Conservation (phyloP, 2,888 invertebrate genomes). For the Penaeus monodon region DNA sequence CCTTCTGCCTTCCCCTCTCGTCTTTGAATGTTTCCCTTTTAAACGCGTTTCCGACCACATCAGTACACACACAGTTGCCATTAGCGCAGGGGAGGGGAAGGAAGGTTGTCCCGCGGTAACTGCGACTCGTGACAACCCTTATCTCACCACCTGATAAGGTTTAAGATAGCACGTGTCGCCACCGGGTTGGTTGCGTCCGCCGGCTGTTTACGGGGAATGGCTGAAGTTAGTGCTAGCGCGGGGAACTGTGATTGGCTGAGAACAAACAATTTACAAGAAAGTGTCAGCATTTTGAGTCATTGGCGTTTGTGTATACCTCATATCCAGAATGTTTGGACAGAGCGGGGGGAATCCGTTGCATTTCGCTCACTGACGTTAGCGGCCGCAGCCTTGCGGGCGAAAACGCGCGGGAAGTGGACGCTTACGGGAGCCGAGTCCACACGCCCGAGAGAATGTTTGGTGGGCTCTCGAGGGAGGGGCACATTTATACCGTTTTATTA, state of each 20-base stretch:
- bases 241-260: slow-evolving; percentile 52
- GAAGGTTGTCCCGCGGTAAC: background rate
- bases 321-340: slow-evolving; percentile 28
- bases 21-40: slow-evolving; percentile 23
- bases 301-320: slow-evolving; percentile 54
- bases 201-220: slow-evolving; percentile 47
- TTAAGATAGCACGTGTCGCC: slow-evolving; percentile 1
- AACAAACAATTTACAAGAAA: slow-evolving; percentile 58
- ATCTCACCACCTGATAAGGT: slow-evolving; percentile 3
- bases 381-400: background rate
- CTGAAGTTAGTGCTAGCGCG: slow-evolving; percentile 47
- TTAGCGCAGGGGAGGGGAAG: slow-evolving; percentile 7
- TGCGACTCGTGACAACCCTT: background rate
- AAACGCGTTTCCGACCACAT: slow-evolving; percentile 35
- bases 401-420: slow-evolving; percentile 6
- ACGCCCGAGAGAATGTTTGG: slow-evolving; percentile 50
- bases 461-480: slow-evolving; percentile 45
- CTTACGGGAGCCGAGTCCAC: background rate
- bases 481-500: slow-evolving; percentile 60
- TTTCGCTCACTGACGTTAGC: slow-evolving; percentile 26
- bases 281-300: slow-evolving; percentile 61
- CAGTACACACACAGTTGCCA: slow-evolving; percentile 45
- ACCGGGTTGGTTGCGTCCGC: slow-evolving; percentile 2
- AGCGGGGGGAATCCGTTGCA: slow-evolving; percentile 9
- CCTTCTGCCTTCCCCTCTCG: background rate